Base-by-base conservation (phyloP, 1,140 invertebrate genomes). In the Magallana gigas region DNA sequence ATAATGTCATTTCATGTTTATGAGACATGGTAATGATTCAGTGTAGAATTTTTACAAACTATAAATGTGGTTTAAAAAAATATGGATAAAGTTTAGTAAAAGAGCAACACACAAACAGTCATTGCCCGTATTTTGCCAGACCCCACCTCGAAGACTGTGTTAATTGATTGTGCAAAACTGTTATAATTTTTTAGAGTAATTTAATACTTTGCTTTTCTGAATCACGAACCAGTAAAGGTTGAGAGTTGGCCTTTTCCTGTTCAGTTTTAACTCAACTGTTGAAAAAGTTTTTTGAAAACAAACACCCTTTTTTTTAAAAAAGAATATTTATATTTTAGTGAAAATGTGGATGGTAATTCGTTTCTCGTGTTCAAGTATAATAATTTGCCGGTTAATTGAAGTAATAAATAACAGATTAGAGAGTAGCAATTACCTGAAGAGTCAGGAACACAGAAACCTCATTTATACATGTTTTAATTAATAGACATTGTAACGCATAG, bases 361-460 rank as follows among this genome's bases (percentile, higher is more conserved):
- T 76, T 76, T 76, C 68, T 76, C 68, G 18, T 76, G 68, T 76
- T 76, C 68, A 76, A 76, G 68, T 29, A 76, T 76, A 76, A 76
- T 76, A 76, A 76, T 76, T 76, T 76, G 68, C 68, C 68, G 68
- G 68, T 76, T 76, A 76, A 76, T 76, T 76, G 68, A 76, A 76
- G 68, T 76, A 76, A 76, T 76, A 76, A 76, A 76, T 76, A 76
- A 76, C 68, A 76, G 68, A 76, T 76, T 76, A 76, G 68, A 76
- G 68, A 36, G 68, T 29, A 29, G 23, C 29, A 9, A 76, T 18
- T 76, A 23, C 23, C 12, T 76, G 68, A 76, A 76, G 68, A 23
- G 68, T 76, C 23, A 12, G 68, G 36, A 48, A 76, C 68, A 76
- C 23, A 29, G 68, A 76, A 76, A 76, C 68, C 68, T 76, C 68